Percentiles rank a stretch among this genome's conserved stretches.
Conservation (phyloP, 2,113 vertebrate species). For the Mesoclemmys tuberculata region DNA sequence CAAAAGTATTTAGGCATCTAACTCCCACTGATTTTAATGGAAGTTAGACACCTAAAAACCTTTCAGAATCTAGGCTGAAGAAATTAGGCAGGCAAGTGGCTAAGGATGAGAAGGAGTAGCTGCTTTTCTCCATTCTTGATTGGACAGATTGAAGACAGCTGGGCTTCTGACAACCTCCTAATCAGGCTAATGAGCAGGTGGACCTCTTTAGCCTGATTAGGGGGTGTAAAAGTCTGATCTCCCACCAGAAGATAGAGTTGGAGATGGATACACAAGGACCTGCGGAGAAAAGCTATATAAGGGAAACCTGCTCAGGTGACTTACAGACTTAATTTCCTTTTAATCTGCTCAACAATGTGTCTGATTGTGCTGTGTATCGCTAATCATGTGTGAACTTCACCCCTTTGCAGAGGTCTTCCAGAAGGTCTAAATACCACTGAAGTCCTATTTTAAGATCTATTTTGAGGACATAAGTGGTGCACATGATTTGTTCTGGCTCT, state of each 20-base stretch:
- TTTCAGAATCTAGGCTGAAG: not conserved
- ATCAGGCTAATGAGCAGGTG: not conserved
- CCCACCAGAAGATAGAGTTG: not conserved
- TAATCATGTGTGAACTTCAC: not conserved
- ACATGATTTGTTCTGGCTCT: not conserved
- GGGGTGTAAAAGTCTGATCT: not conserved
- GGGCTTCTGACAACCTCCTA: not conserved
- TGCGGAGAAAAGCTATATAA: not conserved
- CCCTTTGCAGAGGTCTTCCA: not conserved
- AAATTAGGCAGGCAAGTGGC: not conserved
- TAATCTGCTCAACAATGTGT: not conserved
- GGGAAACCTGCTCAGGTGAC: not conserved
- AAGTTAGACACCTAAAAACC: too few species aligned
- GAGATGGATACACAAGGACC: not conserved
- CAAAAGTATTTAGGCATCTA: not conserved
- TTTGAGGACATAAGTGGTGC: not conserved
- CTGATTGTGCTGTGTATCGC: not conserved
- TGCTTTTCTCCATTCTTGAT: not conserved
- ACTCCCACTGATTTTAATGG: not conserved
- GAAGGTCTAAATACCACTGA: not conserved
- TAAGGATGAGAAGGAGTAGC: not conserved
- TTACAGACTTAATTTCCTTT: not conserved
- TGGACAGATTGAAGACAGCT: not conserved
- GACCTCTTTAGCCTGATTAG: not conserved
- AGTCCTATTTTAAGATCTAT: not conserved